Base-by-base conservation (phyloP, 2,113 vertebrate species). In the Hypocryptadius cinnamomeus region DNA sequence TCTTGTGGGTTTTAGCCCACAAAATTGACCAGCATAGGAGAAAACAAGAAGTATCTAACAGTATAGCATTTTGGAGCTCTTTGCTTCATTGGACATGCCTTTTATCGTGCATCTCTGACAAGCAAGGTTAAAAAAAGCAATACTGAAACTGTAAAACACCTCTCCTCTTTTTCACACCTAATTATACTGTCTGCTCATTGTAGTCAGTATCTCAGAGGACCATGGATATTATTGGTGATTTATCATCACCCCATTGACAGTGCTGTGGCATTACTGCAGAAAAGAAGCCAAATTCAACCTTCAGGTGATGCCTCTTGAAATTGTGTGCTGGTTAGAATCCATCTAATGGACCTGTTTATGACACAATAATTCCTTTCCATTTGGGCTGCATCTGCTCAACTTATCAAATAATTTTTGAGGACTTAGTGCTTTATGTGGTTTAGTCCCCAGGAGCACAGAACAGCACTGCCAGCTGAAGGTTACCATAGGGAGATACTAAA, bases 311-410 rank as follows among this genome's bases (percentile, higher is more conserved):
- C 54, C 45, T 90, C 44, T 81, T 88, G 64, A 86, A 96, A 86
- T 63, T 73, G 31, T 70, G n/a, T 54, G 40, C 51, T 90, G 81
- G 66, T 82, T 25, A 8, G 77, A 87, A 93, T 90, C 72, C 53
- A 77, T 57, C 73, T 89, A 92, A 92, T 53, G 64, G 87, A 45
- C 37, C 78, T 79, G 69, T 73, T 94, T 96, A 82, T 85, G 94
- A 93, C 79, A 94, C 57, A 93, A 12, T 87, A 85, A 97, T 90
- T 89, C 69, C 71, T 85, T 69, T 85, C 69, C 33, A 14, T 92
- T 97, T 94, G 50, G 74, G 76, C 70, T 95, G 31, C 66, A 78
- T 80, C 93, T 97, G 86, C 73, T 85, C 83, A 15, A 83, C 73
- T 90, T 94, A 92, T 27, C 70, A 78, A 92, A 89, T 89, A 51